These are phyloP conservation scores for Metaphire vulgaris DNA, from an alignment of 1,140 invertebrate genomes.

Conservation along the genomic window DNA sequence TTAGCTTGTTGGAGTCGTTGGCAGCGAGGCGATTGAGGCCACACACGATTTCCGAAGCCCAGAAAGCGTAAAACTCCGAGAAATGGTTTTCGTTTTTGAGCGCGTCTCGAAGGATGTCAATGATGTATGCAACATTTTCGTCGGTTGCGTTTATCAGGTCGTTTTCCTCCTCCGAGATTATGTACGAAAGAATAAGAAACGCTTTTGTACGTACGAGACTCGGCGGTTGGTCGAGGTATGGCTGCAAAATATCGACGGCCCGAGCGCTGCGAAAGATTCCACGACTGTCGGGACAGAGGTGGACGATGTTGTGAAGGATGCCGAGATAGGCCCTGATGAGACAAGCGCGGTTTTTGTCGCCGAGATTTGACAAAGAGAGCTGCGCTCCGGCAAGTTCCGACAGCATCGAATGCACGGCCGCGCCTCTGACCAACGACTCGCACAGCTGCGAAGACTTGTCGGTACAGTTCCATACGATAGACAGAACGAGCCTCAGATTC, in stretches of 20 bases:
- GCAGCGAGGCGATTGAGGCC: slow-evolving; percentile 42
- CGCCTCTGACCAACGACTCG: slow-evolving; percentile 21
- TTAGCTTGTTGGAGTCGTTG: slow-evolving; percentile 41
- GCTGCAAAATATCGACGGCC: slow-evolving; percentile 31
- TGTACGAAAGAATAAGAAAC: slow-evolving; percentile 38
- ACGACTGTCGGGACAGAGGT: slow-evolving; percentile 32
- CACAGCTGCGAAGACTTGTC: slow-evolving; percentile 26
- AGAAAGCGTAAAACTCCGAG: slow-evolving; percentile 40
- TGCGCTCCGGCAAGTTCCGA: slow-evolving; percentile 6
- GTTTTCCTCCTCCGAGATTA: slow-evolving; percentile 39
- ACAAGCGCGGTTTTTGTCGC: slow-evolving; percentile 31
- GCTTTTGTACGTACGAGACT: slow-evolving; percentile 39
- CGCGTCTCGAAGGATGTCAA: slow-evolving; percentile 35
- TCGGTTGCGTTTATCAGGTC: slow-evolving; percentile 36
- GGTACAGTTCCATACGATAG: slow-evolving; percentile 30
- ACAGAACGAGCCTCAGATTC: slow-evolving; percentile 27
- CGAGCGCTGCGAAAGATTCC: slow-evolving; percentile 28
- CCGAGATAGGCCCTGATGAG: slow-evolving; percentile 36
- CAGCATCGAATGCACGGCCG: slow-evolving; percentile 18
- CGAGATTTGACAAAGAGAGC: slow-evolving; percentile 17
- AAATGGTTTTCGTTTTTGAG: slow-evolving; percentile 28
- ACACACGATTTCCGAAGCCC: slow-evolving; percentile 36
- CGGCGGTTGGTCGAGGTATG: slow-evolving; percentile 29
- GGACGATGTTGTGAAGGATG: slow-evolving; percentile 35
- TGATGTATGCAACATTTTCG: slow-evolving; percentile 38